Conservation (phyloP, 2,888 invertebrate genomes). For the Drosophila borealis region DNA sequence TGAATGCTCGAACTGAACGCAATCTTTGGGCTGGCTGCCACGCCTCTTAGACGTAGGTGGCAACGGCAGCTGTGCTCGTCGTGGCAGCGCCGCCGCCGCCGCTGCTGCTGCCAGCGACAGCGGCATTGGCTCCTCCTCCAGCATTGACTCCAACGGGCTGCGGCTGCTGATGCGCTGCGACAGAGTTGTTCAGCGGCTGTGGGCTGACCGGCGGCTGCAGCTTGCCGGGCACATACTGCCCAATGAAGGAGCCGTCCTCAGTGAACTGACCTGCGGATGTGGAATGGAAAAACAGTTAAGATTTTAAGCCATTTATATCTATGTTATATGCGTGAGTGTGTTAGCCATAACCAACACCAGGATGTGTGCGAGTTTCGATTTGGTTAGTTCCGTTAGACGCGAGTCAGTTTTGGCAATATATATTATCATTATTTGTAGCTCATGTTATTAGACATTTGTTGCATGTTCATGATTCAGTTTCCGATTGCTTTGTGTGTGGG, state of each 20-base stretch:
- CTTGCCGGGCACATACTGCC: constrained; percentile 96
- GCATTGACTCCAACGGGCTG: constrained; percentile 15
- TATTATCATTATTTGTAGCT: not conserved
- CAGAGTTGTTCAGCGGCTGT: constrained; percentile 80
- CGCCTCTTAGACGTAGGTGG: constrained; percentile 87
- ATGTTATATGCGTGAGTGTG: not conserved
- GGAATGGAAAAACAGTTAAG: constrained; percentile 1
- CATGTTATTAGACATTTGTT: not conserved
- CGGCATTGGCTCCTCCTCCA: constrained; percentile 18
- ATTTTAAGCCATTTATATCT: not conserved
- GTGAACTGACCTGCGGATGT: constrained; percentile 90
- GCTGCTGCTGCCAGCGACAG: constrained; percentile 18
- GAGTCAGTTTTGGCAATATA: not conserved
- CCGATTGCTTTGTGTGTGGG: not conserved
- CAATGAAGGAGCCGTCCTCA: constrained; percentile 98
- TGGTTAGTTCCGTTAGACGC: constrained; percentile 12
- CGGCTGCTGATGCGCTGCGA: constrained; percentile 81
- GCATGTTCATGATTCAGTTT: not conserved
- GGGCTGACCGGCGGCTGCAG: constrained; percentile 87
- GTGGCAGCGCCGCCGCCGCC: constrained; percentile 38
- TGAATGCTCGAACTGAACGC: constrained; percentile 34
- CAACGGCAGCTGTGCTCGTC: constrained; percentile 85
- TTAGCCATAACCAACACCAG: constrained; percentile 55
- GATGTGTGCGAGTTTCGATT: not conserved
- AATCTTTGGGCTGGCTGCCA: constrained; percentile 25